These are phyloP conservation scores for Mustela lutreola DNA, from an alignment of 2,113 vertebrate genomes.

Conservation along the genomic window DNA sequence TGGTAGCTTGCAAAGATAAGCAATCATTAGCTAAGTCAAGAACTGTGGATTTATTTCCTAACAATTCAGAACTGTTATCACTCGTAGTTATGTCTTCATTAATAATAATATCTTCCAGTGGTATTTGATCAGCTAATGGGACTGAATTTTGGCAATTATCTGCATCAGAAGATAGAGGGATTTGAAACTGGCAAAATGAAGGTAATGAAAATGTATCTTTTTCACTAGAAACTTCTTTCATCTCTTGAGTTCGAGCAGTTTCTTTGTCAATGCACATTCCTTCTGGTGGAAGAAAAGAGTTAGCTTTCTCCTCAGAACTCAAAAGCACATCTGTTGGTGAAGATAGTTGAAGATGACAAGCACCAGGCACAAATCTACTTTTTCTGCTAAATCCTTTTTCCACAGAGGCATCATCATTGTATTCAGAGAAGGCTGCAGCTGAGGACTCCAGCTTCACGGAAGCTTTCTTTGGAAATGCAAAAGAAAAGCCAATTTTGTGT, in stretches of 20 bases:
- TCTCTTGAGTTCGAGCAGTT: slow-evolving; percentile 76
- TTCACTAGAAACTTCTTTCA: slow-evolving; percentile 70
- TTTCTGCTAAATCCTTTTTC: slow-evolving; percentile 86
- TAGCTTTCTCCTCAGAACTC: slow-evolving; percentile 83
- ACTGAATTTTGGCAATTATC: not conserved
- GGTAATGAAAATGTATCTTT: slow-evolving; percentile 59
- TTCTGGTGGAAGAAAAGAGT: slow-evolving; percentile 62
- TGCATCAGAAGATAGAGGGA: not conserved
- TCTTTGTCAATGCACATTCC: slow-evolving; percentile 73
- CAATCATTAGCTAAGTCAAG: not conserved
- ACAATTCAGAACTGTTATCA: not conserved
- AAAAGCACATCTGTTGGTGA: slow-evolving; percentile 80
- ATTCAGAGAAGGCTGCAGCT: slow-evolving; percentile 93
- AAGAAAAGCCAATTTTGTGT: slow-evolving; percentile 92
- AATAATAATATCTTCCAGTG: not conserved
- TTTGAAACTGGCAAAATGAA: slow-evolving; percentile 68
- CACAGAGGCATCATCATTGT: slow-evolving; percentile 87
- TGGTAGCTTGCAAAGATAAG: slow-evolving; percentile 39
- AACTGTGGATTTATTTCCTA: not conserved
- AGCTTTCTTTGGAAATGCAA: slow-evolving; percentile 94
- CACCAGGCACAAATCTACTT: slow-evolving; percentile 87
- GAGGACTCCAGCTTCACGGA: slow-evolving; percentile 92
- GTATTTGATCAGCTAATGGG: not conserved
- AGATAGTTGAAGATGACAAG: slow-evolving; percentile 81
- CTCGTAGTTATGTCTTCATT: slow-evolving; percentile 56